Evolutionary conservation across 1,140 invertebrate genomes (phyloP).

Genomic region (Gryllus bimaculatus): DNA sequence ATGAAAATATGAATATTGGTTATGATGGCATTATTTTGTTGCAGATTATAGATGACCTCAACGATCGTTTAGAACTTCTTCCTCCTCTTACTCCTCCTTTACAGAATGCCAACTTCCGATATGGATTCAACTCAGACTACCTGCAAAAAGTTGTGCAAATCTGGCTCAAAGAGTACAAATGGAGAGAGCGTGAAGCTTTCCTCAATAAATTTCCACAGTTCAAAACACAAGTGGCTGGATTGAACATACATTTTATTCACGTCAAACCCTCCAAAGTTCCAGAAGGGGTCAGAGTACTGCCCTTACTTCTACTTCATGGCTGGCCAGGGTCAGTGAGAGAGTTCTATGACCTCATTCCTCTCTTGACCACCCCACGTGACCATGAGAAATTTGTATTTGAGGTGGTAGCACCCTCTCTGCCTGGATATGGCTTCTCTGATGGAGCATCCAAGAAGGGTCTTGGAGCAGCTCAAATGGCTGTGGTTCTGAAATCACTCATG

Average conservation of each 20-base stretch:
- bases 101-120: constrained; percentile 58
- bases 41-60: constrained; percentile 51
- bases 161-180: constrained; percentile 67
- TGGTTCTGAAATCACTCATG: constrained; percentile 79
- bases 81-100: constrained; percentile 46
- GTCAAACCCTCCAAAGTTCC: constrained; percentile 42
- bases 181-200: constrained; percentile 51
- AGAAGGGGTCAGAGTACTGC: constrained; percentile 44
- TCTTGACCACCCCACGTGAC: constrained; percentile 47
- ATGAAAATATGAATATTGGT: not conserved
- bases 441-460: constrained; percentile 46
- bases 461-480: constrained; percentile 49
- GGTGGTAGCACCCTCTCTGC: constrained; percentile 67
- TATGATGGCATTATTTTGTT: constrained; percentile 18
- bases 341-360: constrained; percentile 54
- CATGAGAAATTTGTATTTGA: constrained; percentile 62
- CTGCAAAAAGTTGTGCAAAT: constrained; percentile 55
- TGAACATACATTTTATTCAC: constrained; percentile 67
- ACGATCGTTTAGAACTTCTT: constrained; percentile 44
- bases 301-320: constrained; percentile 61
- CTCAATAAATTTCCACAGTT: constrained; percentile 66
- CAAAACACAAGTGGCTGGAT: constrained; percentile 51
- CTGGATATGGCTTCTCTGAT: constrained; percentile 78
- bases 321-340: constrained; percentile 86
- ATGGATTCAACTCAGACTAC: constrained; percentile 65